Base-by-base conservation (phyloP, 2,797 vertebrate species). In the Gastrophryne carolinensis region DNA sequence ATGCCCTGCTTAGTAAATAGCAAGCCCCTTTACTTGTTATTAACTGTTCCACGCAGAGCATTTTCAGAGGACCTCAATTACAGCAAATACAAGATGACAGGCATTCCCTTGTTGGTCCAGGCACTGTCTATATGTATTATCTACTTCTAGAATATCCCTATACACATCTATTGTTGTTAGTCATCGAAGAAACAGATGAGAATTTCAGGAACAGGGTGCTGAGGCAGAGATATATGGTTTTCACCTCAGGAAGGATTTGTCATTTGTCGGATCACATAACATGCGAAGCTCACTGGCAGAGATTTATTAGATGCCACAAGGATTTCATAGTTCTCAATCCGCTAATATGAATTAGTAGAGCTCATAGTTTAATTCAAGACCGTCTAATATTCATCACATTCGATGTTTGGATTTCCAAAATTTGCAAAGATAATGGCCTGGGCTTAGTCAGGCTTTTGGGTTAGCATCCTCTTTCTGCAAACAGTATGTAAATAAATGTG, bases 1-100 rank as follows among this genome's bases (percentile, higher is more conserved):
- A 75, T 32, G 19, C 12, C 13, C 53, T 26, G n/a, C n/a, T 15
- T 32, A 69, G 27, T 58, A 60, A 67, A 73, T 10, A 7, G 17
- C 1, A 53, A 64, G 64, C 9, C 27, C 1, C 53, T 52, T 68
- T 41, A 68, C 53, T 21, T 53, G 19, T 53, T 27, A n/a, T n/a
- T n/a, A n/a, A n/a, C n/a, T n/a, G n/a, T 49, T 30, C 17, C 17
- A 15, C 10, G 32, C 15, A 29, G 44, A 52, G 13, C 17, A 52
- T 35, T 27, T 9, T 39, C n/a, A 32, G 47, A 29, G 23, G 7
- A 12, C 29, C 17, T 11, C 13, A 29, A 30, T 47, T 44, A 27
- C 11, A 37, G 53, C 37, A 27, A 15, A 26, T 58, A 44, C 2
- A 49, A 5, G 32, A 73, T 17, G 19, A 41, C 54, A 61, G 35